phyloP scores from a whole-genome alignment of 2,888 invertebrate genomes.

The Nomada goodeniana region DNA sequence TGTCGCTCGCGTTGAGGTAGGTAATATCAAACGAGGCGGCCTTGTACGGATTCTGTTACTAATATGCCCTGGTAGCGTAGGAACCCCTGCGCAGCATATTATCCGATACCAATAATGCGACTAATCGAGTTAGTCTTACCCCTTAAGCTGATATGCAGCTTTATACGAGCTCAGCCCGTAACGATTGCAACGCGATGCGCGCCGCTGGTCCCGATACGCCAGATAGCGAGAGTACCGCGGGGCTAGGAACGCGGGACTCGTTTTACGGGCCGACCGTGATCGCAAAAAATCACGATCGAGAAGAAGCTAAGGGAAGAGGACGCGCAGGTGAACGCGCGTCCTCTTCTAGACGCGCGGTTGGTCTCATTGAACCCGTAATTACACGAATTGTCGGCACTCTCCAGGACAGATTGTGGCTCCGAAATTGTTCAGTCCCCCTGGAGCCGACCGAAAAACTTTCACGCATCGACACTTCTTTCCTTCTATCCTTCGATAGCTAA shows the following conservation, averaged over 20 bases:
- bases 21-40: conserved; percentile 84
- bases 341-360: conserved; percentile 62
- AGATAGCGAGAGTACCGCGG: too few species aligned
- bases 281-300: conserved; percentile 66
- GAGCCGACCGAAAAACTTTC: conserved; percentile 37
- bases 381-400: conserved; percentile 75
- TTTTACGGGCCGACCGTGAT: conserved; percentile 58
- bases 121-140: conserved; percentile 82
- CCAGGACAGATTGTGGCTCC: conserved; percentile 71
- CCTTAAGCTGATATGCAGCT: conserved; percentile 83
- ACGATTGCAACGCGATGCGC: conserved; percentile 61
- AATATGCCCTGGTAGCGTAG: conserved; percentile 78
- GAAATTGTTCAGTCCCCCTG: conserved; percentile 38
- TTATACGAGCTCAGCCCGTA: conserved; percentile 78
- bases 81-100: conserved; percentile 84
- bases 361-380: conserved; percentile 74
- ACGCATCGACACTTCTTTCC: neutral
- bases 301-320: conserved; percentile 17
- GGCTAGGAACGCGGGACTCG: neutral
- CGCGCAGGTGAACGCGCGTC: conserved; percentile 32
- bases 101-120: conserved; percentile 85
- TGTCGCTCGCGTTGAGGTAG: conserved; percentile 69
- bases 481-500: neutral
- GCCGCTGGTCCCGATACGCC: conserved; percentile 3
- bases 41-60: conserved; percentile 84